Conservation (phyloP, 2,797 vertebrate genomes). For the Sarcoramphus papa region DNA sequence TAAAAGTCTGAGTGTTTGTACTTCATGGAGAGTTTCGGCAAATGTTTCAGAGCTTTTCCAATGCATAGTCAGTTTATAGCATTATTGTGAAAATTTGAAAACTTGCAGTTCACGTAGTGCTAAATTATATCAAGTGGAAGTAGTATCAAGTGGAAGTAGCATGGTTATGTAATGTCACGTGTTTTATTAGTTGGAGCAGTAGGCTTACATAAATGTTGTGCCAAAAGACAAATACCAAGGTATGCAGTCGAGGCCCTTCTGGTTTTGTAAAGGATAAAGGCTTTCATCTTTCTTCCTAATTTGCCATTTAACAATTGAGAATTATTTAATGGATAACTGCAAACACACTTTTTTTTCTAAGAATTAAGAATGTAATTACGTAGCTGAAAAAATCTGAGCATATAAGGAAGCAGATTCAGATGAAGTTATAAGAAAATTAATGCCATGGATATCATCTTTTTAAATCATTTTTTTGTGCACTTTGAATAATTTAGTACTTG, state of each 20-base stretch:
- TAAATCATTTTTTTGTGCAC: not conserved
- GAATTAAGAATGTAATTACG: conserved; percentile 49
- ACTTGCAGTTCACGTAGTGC: not conserved
- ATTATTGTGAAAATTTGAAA: not conserved
- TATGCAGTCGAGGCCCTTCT: not conserved
- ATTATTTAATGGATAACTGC: not conserved
- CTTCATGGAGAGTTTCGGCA: not conserved
- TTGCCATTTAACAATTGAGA: conserved; percentile 33
- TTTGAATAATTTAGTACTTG: conserved; percentile 14
- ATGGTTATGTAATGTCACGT: not conserved
- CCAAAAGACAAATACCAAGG: not conserved
- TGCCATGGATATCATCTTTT: not conserved
- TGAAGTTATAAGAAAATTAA: conserved; percentile 25
- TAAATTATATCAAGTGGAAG: not conserved
- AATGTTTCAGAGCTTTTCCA: not conserved
- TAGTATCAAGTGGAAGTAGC: not conserved
- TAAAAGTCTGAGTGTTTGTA: not conserved
- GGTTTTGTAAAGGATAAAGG: conserved; percentile 6
- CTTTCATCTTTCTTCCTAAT: not conserved
- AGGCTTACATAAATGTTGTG: not conserved
- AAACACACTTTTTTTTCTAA: not conserved
- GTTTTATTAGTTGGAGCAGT: not conserved
- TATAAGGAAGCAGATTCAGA: conserved; percentile 18
- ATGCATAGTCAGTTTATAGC: not conserved
- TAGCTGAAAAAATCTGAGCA: conserved; percentile 14